Evolutionary conservation across 2,797 vertebrate species (phyloP).

Genomic region (Phalanger gymnotis): DNA sequence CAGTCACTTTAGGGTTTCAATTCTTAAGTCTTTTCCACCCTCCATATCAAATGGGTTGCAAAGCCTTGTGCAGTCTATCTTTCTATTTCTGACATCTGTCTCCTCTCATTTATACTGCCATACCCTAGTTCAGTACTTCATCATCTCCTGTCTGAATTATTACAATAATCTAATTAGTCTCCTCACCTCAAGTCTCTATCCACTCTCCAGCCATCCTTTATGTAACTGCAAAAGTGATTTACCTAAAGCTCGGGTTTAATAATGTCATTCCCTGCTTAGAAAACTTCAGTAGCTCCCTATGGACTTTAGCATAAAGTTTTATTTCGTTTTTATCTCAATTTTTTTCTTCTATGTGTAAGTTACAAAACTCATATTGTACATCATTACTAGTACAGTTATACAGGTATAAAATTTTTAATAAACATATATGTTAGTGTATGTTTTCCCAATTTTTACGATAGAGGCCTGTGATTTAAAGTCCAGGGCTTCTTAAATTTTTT

Average conservation of each 20-base stretch:
- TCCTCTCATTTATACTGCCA: not conserved
- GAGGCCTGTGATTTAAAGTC: not conserved
- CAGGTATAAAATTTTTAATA: not conserved
- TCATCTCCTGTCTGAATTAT: conserved; percentile 1
- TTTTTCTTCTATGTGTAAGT: not conserved
- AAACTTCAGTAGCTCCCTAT: not conserved
- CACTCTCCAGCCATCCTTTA: conserved; percentile 29
- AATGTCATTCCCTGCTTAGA: not conserved
- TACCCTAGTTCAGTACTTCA: not conserved
- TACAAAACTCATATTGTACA: not conserved
- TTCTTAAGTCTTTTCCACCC: not conserved
- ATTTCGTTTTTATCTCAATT: not conserved
- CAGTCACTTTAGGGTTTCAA: not conserved
- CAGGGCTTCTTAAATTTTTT: too few species aligned
- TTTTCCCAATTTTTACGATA: not conserved
- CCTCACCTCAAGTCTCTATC: not conserved
- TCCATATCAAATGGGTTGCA: not conserved
- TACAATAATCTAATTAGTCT: conserved; percentile 21
- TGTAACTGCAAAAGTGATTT: not conserved
- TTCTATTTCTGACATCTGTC: conserved; percentile 2
- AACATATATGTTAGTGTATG: not conserved
- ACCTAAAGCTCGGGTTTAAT: not conserved
- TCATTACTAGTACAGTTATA: not conserved
- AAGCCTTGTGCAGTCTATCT: not conserved
- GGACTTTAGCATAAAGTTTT: not conserved